Evolutionary conservation across 2,888 invertebrate species (phyloP), one percentile per base, ranked within the genome.

Genomic region (Cataglyphis livida): DNA sequence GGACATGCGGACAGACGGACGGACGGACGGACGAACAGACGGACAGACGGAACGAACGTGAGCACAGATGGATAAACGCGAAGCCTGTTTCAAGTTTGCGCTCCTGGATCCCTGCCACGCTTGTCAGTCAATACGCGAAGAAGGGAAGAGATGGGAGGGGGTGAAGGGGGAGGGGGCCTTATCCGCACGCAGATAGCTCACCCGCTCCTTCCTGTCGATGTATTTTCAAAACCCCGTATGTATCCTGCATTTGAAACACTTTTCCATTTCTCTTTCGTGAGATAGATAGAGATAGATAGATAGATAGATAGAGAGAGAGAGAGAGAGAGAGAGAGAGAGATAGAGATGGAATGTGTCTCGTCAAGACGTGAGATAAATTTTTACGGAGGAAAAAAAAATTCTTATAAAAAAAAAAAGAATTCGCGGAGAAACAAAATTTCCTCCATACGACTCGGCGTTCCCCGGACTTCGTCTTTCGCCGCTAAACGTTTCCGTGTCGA

Each of bases 91-190:
- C 87, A 88, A 84, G 85, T 88, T 85, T 84, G 78, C 51, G 78
- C 78, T 81, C 51, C 85, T 73, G 83, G 88, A 88, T 89, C 91
- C 87, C 91, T 87, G 81, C 85, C 88, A 86, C 74, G 87, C 89
- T 90, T 92, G 91, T 90, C 92, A 91, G 88, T 90, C 91, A 88
- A 83, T 85, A 88, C 86, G 78, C 66, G 61, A 81, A 48, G 44
- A 44, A 15, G 44, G 44, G 10, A 1, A 38, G 38, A 38, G 38
- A 3, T 10, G 28, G 6, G 35, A 35, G 35, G 35, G 35, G 10
- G 41, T 25, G 1, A 25, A 9, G 10, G 10, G 10, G 41, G 41
- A 85, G 75, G 83, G 84, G 84, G 85, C 85, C 90, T 91, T 90
- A 90, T 89, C 90, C 85, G 79, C 62, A 81, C 86, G 88, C 86